phyloP scores from a whole-genome alignment of 2,113 vertebrate species.

The Alethe diademata region DNA sequence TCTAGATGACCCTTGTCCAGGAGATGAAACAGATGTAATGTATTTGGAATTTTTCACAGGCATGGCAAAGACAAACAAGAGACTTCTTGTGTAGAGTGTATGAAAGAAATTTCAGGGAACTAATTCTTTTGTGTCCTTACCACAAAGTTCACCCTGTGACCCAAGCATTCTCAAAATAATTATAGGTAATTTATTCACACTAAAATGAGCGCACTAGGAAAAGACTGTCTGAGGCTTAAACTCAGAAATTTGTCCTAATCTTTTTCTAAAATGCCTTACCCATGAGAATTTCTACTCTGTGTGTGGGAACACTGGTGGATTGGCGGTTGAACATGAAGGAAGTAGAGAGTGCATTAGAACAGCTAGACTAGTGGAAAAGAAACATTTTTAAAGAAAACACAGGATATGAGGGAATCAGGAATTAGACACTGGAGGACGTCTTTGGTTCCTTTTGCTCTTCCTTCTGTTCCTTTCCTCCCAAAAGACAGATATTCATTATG shows the following conservation, averaged over 20 bases:
- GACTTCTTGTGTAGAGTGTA: neutral
- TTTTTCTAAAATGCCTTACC: neutral
- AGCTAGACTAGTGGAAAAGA: neutral
- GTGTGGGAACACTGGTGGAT: rapidly evolving
- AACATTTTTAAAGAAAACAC: neutral
- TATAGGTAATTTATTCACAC: neutral
- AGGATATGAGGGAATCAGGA: rapidly evolving
- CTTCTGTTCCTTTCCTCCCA: neutral
- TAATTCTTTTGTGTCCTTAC: neutral
- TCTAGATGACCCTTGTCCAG: neutral
- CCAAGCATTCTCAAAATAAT: neutral
- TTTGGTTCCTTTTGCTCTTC: neutral
- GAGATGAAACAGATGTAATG: neutral
- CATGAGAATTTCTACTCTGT: neutral
- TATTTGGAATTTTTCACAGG: neutral
- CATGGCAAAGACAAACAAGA: neutral
- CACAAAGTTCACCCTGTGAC: neutral
- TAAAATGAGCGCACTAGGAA: neutral
- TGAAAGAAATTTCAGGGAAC: neutral
- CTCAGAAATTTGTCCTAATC: neutral
- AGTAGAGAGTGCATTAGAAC: neutral
- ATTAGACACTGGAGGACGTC: neutral
- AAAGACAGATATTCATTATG: neutral
- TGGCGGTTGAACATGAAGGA: rapidly evolving
- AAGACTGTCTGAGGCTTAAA: neutral